A percentile compares a stretch with the other conserved stretches of the same genome.
These are phyloP conservation scores for Rhynchonycteris naso DNA, from an alignment of 2,797 vertebrate genomes.

Conservation along the genomic window DNA sequence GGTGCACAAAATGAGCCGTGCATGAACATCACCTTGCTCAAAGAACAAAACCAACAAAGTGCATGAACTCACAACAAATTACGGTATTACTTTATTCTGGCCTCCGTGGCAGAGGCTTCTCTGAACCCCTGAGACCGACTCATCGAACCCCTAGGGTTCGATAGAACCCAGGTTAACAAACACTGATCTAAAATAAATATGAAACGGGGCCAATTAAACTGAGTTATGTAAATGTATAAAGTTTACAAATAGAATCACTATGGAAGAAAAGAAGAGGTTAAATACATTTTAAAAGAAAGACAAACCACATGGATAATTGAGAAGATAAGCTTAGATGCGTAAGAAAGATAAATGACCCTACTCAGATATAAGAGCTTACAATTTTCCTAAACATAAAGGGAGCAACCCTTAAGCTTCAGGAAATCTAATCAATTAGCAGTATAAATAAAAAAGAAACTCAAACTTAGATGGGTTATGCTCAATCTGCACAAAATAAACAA, in stretches of 20 bases:
- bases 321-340: neutral
- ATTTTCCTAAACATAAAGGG: neutral
- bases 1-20: too few species aligned
- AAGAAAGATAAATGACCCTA: neutral
- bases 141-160: too few species aligned
- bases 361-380: neutral
- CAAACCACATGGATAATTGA: neutral
- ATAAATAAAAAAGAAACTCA: neutral
- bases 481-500: neutral
- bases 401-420: neutral
- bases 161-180: too few species aligned
- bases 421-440: neutral
- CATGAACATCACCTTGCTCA: too few species aligned
- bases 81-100: too few species aligned
- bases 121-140: too few species aligned
- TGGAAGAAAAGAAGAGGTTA: neutral
- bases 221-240: neutral
- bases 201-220: neutral
- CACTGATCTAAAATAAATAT: too few species aligned
- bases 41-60: too few species aligned
- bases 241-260: neutral
- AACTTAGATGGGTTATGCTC: neutral
- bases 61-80: too few species aligned
- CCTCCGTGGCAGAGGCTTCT: too few species aligned
- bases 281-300: neutral